Base-by-base conservation (phyloP, 1,140 invertebrate genomes). In the Tyrophagus putrescentiae region DNA sequence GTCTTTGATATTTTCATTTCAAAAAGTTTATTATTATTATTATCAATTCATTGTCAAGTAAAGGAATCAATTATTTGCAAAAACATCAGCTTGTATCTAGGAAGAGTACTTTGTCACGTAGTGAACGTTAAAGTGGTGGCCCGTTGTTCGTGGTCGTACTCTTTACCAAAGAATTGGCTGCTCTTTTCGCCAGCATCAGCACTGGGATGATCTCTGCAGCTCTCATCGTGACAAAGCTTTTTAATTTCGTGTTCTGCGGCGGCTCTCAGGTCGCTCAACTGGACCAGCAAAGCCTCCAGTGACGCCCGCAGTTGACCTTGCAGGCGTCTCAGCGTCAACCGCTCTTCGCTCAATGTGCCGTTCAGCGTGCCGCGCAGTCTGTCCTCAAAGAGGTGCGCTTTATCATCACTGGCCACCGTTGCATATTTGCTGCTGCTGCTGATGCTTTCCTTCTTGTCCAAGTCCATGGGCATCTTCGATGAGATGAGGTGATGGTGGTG, bases 391-490 rank as follows among this genome's bases (percentile, higher is more conserved):
- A 18, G 9, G 18, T 48, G 7, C 9, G 21, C 7, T 21, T 48
- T 48, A 6, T 48, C 45, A 6, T 48, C 45, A n/a, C n/a, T n/a
- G 21, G 45, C 13, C 7, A 6, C 31, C 7, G 31, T 7, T 18
- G 45, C 21, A 21, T 48, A 48, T 29, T 48, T 48, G n/a, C n/a
- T n/a, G n/a, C n/a, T n/a, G n/a, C n/a, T n/a, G n/a, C n/a, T n/a
- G 18, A 48, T 48, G 21, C 31, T 48, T 7, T 48, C 45, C 45
- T 48, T 48, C 45, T 48, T 48, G 6, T 48, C 45, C 7, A 21
- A 48, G 7, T 48, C 45, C 7, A 48, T 48, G 23, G 45, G 6
- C 45, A 18, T 29, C 21, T 48, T 48, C 7, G 45, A 6, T 21
- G 45, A 6, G 6, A 48, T 18, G 7, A 48, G 18, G 9, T 48